phyloP scores from a whole-genome alignment of 2,888 invertebrate species.

The Sinelater perroti region DNA sequence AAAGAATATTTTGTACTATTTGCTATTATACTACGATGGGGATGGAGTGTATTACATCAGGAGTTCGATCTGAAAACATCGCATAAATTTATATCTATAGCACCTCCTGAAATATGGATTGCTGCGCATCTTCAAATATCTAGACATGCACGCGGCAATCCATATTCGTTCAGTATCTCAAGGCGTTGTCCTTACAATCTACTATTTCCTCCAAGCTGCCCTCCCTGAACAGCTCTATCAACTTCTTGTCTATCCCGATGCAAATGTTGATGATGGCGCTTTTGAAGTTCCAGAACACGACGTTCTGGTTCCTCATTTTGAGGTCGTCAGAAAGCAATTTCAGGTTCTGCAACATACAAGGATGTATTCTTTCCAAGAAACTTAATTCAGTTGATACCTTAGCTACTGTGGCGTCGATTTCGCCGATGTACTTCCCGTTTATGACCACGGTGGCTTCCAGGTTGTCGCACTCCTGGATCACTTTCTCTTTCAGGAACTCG shows the following conservation, averaged over 20 bases:
- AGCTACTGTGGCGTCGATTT: constrained; percentile 70
- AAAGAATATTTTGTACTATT: too few species aligned
- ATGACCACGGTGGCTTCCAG: constrained; percentile 54
- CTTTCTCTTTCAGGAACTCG: constrained; percentile 70
- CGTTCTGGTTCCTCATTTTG: constrained; percentile 60
- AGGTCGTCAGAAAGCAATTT: constrained; percentile 65
- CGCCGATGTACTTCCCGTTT: constrained; percentile 65
- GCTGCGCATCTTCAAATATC: too few species aligned
- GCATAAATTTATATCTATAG: too few species aligned
- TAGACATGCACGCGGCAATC: too few species aligned
- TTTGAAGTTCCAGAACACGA: constrained; percentile 64
- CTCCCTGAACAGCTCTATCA: constrained; percentile 48
- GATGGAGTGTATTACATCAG: too few species aligned
- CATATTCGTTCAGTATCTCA: too few species aligned
- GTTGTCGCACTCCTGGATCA: constrained; percentile 55
- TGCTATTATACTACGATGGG: too few species aligned
- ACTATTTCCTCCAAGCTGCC: constrained; percentile 49
- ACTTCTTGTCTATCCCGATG: constrained; percentile 50
- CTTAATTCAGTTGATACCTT: too few species aligned
- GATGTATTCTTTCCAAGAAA: too few species aligned
- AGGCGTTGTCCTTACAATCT: constrained; percentile 46
- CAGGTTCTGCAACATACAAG: constrained; percentile 67
- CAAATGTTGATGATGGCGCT: constrained; percentile 54
- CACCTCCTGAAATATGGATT: too few species aligned
- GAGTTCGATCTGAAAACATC: too few species aligned